These are phyloP conservation scores for Tetropium fuscum DNA, from an alignment of 2,888 invertebrate genomes.

Conservation along the genomic window DNA sequence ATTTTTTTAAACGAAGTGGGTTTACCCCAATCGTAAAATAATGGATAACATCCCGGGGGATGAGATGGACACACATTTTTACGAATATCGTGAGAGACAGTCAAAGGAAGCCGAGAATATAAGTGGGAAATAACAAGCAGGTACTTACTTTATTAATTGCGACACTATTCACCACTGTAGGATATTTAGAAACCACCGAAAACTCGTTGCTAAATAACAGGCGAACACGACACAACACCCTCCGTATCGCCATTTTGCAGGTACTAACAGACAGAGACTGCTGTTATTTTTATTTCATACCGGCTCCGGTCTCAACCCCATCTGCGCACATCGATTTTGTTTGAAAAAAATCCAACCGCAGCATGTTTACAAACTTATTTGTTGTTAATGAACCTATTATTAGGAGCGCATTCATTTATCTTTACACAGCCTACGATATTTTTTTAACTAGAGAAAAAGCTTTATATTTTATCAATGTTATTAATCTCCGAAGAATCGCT, in stretches of 20 bases:
- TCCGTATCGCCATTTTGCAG: conserved; percentile 63
- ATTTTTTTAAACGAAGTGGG: conserved; percentile 28
- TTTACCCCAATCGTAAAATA: conserved; percentile 39
- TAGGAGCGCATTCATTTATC: too few species aligned
- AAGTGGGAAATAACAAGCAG: conserved; percentile 19
- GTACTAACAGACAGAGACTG: conserved; percentile 35
- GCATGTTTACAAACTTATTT: conserved; percentile 4
- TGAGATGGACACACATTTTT: conserved; percentile 10
- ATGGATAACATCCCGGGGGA: conserved; percentile 19
- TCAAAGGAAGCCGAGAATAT: conserved; percentile 10
- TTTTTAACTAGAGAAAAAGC: too few species aligned
- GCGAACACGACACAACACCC: conserved; percentile 63
- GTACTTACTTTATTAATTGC: conserved; percentile 63
- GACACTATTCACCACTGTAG: conserved; percentile 56
- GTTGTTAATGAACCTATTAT: not conserved
- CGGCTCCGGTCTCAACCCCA: conserved; percentile 34
- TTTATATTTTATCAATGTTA: too few species aligned
- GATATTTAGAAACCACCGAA: conserved; percentile 60
- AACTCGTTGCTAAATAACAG: conserved; percentile 61
- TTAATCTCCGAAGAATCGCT: too few species aligned
- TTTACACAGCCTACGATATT: too few species aligned
- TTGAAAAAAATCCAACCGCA: conserved; percentile 6
- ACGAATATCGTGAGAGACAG: not conserved
- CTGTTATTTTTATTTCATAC: conserved; percentile 42
- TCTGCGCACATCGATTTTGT: conserved; percentile 45